Evolutionary conservation across 1,140 invertebrate species (phyloP).

Genomic region (Tyrophagus putrescentiae): DNA sequence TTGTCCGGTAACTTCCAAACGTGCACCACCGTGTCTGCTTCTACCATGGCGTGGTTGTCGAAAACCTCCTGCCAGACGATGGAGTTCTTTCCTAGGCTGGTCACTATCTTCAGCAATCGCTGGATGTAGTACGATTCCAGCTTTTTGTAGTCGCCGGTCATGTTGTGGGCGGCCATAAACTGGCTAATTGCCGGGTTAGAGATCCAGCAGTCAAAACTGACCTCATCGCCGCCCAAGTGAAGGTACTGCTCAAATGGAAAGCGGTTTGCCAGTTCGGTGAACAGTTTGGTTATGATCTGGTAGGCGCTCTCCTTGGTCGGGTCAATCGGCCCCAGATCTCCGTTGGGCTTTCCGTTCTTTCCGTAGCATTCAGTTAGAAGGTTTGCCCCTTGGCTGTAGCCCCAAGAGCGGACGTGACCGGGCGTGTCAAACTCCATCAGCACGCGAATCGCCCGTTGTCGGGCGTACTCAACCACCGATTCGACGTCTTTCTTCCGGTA

Average conservation of each 20-base stretch:
- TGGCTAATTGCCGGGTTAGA: constrained; percentile 53
- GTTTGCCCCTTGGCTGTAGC: constrained; percentile 43
- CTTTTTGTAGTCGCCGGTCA: constrained; percentile 45
- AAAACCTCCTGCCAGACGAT: constrained; percentile 54
- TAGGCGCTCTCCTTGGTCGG: constrained; percentile 49
- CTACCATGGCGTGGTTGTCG: constrained; percentile 49
- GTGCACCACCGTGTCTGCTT: constrained; percentile 52
- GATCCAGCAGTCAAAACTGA: constrained; percentile 64
- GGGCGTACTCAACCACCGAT: constrained; percentile 35
- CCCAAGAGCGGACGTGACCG: constrained; percentile 35
- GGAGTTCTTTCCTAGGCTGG: constrained; percentile 31
- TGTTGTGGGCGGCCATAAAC: constrained; percentile 51
- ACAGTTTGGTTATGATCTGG: constrained; percentile 48
- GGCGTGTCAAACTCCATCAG: constrained; percentile 35
- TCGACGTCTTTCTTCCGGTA: constrained; percentile 33
- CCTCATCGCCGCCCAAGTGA: constrained; percentile 84
- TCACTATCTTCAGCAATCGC: constrained; percentile 30
- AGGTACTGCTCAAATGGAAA: constrained; percentile 63
- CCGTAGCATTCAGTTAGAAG: constrained; percentile 31
- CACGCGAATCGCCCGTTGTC: constrained; percentile 35
- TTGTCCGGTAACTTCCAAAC: constrained; percentile 53
- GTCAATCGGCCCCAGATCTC: constrained; percentile 55
- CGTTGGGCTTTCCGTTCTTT: constrained; percentile 28
- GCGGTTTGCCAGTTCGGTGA: constrained; percentile 47
- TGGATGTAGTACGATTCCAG: constrained; percentile 42